phyloP scores from a whole-genome alignment of 2,888 invertebrate genomes.

The Patella caerulea region DNA sequence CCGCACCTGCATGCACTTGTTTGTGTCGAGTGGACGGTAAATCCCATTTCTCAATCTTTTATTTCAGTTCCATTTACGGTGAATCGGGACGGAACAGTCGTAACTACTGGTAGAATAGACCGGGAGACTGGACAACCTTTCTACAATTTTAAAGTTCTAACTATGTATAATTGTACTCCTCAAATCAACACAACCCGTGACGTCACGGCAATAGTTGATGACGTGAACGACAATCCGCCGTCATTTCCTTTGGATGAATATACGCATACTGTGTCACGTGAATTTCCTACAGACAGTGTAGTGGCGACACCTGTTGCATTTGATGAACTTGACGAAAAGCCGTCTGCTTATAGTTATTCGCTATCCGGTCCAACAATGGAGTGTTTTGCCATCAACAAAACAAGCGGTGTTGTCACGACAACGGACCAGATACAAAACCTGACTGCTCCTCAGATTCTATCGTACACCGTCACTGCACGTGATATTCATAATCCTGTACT shows the following conservation, averaged over 20 bases:
- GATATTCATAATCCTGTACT: neutral
- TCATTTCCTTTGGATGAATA: slow-evolving; percentile 36
- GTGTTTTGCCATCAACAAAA: slow-evolving; percentile 34
- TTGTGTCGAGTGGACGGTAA: no score
- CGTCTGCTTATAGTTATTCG: slow-evolving; percentile 37
- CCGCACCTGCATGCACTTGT: no score
- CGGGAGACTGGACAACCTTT: slow-evolving; percentile 32
- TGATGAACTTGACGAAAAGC: slow-evolving; percentile 37
- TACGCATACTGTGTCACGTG: slow-evolving; percentile 34
- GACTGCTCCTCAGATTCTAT: neutral
- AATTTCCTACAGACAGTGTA: slow-evolving; percentile 37
- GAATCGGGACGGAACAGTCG: slow-evolving; percentile 34
- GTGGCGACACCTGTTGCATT: slow-evolving; percentile 46
- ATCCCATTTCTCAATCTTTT: no score
- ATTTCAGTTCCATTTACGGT: slow-evolving; percentile 42
- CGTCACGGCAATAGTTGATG: slow-evolving; percentile 41
- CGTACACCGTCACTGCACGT: neutral
- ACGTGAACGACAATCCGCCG: slow-evolving; percentile 48
- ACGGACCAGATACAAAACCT: slow-evolving; percentile 18
- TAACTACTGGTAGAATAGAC: slow-evolving; percentile 34
- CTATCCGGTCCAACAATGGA: slow-evolving; percentile 31
- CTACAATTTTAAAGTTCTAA: slow-evolving; percentile 37
- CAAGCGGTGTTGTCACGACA: slow-evolving; percentile 36
- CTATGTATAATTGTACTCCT: slow-evolving; percentile 35
- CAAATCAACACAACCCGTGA: slow-evolving; percentile 29